Base-by-base conservation (phyloP, 2,797 vertebrate genomes). In the Rhynchotus rufescens region DNA sequence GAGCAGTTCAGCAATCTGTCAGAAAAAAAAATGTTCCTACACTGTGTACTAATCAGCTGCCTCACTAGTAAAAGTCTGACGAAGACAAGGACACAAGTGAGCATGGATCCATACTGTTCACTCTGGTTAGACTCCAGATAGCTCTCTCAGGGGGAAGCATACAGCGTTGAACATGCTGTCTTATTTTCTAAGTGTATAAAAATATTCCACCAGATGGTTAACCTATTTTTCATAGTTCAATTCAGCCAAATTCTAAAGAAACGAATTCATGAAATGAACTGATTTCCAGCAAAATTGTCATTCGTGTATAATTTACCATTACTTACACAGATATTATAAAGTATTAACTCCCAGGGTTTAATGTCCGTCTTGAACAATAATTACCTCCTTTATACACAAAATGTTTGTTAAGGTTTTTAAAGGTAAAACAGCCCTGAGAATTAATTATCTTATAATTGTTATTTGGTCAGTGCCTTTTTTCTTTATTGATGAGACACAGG, bases 361-460 rank as follows among this genome's bases (percentile, higher is more conserved):
- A 42, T 40, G 67, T 89, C 65, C 2, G 0, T 80, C 80, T 86
- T 80, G 47, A 84, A 87, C 59, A 89, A 60, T 62, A 40, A 90
- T 80, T 89, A 44, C 65, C 42, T 89, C 36, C 73, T 82, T 88
- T 72, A 56, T 82, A 84, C 42, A 87, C 17, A 86, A 86, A 84
- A 47, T 49, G 49, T 87, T 89, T 4, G 34, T 76, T 90, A 85
- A 65, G 52, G 73, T 78, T 81, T 80, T 40, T 75, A 79, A 88
- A 68, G 85, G 75, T 92, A 92, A 95, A 89, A 83, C 40, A 80
- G 68, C 76, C 67, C 62, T 88, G 83, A 96, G 94, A 95, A 94
- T 72, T 95, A 90, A 93, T 96, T 81, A 68, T 90, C 94, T 96
- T 96, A 84, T 89, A 96, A 94, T 96, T 95, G 92, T 71, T 95